Evolutionary conservation across 1,140 invertebrate genomes (phyloP), one percentile per base, ranked within the genome.

Genomic region (Aporrectodea caliginosa): DNA sequence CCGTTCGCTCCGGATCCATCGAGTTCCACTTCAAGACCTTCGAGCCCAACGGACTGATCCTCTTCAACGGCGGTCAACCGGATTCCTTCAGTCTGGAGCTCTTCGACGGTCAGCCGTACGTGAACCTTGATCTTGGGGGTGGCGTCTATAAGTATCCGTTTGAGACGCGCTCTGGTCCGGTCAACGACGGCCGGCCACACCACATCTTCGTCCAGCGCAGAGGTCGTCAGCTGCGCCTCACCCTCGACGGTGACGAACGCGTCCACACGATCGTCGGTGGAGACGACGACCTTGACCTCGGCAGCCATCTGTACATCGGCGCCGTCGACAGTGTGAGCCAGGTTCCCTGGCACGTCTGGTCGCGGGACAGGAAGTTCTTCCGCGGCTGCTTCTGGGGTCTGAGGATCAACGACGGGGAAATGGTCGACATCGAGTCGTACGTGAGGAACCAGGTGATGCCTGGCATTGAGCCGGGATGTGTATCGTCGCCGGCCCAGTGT

Each of bases 51-150:
- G 95, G 94, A 0, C 85, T 98, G 0, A 85, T 98, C 0, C 87
- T 97, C 0, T 97, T 97, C 89, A 97, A 97, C 85, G 95, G 95
- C 0, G 97, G 96, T 86, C 94, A 95, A 84, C 91, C 92, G 6
- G 94, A 96, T 33, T 31, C 31, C 29, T 76, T 12, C 27, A 76
- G 75, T 76, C 31, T 86, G 29, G 85, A 86, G 74, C 43, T 87
- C 14, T 84, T 78, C 73, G 85, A 86, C 77, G 85, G 85, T 0
- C 80, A 82, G 14, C 79, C 85, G 14, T 87, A 85, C 78, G 81
- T 86, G n/a, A 79, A 85, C 1, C 76, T 82, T 71, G 81, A 85
- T 73, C 81, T 84, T 69, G 85, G 84, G 0, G 70, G 72, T 16
- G 58, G 77, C 1, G 76, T 79, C 0, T 81, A 78, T 1, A 77